These are phyloP conservation scores for Bombus breviceps DNA, from an alignment of 1,140 invertebrate genomes.

Conservation along the genomic window DNA sequence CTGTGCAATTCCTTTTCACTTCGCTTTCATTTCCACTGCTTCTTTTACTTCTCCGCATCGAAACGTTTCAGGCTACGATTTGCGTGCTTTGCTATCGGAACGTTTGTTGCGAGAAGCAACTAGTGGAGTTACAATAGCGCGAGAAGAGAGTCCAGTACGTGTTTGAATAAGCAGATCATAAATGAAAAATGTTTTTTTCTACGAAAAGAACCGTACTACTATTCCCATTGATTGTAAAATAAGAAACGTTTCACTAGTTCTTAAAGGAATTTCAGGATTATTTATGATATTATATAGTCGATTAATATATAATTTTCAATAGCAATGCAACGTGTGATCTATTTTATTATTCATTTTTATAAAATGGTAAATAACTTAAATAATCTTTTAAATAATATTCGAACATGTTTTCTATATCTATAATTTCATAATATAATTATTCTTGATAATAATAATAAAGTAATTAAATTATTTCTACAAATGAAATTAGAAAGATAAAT, in stretches of 20 bases:
- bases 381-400: not conserved
- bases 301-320: not conserved
- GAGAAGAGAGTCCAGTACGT: not conserved
- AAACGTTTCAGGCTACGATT: not conserved
- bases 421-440: too few relatives aligned
- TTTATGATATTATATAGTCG: not conserved
- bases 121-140: too few relatives aligned
- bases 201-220: not conserved
- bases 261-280: not conserved
- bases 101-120: not conserved
- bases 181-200: not conserved
- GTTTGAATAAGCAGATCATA: not conserved
- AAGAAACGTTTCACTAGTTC: not conserved
- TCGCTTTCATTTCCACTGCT: not conserved
- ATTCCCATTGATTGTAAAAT: not conserved
- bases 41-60: not conserved
- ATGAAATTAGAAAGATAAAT: too few relatives aligned
- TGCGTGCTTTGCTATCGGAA: not conserved
- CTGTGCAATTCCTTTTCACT: not conserved
- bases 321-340: too few relatives aligned
- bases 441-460: too few relatives aligned
- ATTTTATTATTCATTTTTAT: not conserved
- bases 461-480: too few relatives aligned
- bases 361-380: not conserved
- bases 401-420: too few relatives aligned